phyloP scores from a whole-genome alignment of 2,888 invertebrate species.

The Beris chalybata region DNA sequence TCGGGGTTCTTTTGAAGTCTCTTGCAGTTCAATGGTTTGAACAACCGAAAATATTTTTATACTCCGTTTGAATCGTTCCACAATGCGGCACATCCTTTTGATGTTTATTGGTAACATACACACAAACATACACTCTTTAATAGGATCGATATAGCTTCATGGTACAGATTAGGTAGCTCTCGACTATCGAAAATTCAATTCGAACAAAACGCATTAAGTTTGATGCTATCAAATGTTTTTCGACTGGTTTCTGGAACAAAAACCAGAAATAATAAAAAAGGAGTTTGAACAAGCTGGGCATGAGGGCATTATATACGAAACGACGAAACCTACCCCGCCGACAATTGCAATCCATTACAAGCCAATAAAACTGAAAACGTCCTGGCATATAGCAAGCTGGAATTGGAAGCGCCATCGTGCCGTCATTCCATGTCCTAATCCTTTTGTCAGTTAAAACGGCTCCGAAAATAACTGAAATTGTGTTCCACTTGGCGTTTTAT shows the following conservation, averaged over 20 bases:
- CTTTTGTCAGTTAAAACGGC: slow-evolving; percentile 34
- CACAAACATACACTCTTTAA: neutral
- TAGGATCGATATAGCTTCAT: slow-evolving; percentile 16
- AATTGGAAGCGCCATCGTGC: slow-evolving; percentile 9
- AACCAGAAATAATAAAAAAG: neutral
- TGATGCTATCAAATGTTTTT: slow-evolving; percentile 16
- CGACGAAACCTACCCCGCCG: neutral
- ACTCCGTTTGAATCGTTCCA: slow-evolving; percentile 11
- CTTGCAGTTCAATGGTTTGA: slow-evolving; percentile 26
- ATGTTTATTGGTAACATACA: neutral
- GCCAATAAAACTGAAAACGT: neutral
- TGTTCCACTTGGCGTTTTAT: slow-evolving; percentile 32
- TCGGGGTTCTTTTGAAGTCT: slow-evolving; percentile 19
- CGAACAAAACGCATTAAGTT: slow-evolving; percentile 14
- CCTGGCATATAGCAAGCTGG: neutral
- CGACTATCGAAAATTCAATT: slow-evolving; percentile 20
- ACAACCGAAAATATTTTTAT: slow-evolving; percentile 23
- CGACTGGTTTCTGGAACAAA: neutral
- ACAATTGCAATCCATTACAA: neutral
- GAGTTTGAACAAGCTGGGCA: neutral
- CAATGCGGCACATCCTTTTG: slow-evolving; percentile 22
- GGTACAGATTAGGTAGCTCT: neutral
- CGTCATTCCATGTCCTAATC: slow-evolving; percentile 33
- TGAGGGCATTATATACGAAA: neutral
- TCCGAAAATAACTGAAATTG: slow-evolving; percentile 34